Percentiles rank a stretch among this genome's conserved stretches.
These are phyloP conservation scores for Cyclopterus lumpus DNA, from an alignment of 2,797 vertebrate genomes.

Conservation along the genomic window DNA sequence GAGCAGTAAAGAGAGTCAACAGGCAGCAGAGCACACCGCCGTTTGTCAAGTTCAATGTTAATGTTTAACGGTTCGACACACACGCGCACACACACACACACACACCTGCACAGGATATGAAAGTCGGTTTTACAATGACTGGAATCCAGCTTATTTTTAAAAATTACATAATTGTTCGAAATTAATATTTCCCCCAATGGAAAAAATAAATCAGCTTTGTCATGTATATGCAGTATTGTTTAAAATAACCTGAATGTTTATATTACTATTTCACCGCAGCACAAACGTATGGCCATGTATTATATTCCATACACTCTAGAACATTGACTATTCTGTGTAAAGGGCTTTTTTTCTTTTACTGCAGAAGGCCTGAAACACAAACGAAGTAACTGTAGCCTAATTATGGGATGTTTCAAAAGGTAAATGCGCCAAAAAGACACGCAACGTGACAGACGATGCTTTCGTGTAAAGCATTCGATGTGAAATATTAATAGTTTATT, in stretches of 20 bases:
- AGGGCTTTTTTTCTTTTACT: too few species aligned
- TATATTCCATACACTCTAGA: too few species aligned
- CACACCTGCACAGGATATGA: constrained; percentile 15
- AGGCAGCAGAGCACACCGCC: constrained; percentile 65
- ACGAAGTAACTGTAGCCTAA: background rate
- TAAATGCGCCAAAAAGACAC: too few species aligned
- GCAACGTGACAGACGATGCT: too few species aligned
- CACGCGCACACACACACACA: constrained; percentile 35
- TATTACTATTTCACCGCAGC: too few species aligned
- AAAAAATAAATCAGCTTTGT: background rate
- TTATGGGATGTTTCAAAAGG: background rate
- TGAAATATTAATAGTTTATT: background rate
- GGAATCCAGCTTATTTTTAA: background rate
- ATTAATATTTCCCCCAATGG: background rate
- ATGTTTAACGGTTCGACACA: constrained; percentile 54
- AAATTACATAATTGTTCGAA: background rate
- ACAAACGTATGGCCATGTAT: too few species aligned
- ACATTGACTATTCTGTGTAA: too few species aligned
- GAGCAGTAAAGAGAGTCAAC: constrained; percentile 75
- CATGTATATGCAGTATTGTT: background rate
- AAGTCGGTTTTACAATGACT: constrained; percentile 8
- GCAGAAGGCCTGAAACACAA: too few species aligned
- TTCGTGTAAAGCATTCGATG: background rate
- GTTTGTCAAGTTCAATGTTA: constrained; percentile 83
- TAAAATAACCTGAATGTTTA: too few species aligned